phyloP scores from a whole-genome alignment of 2,113 vertebrate species.

The Oceanites oceanicus region DNA sequence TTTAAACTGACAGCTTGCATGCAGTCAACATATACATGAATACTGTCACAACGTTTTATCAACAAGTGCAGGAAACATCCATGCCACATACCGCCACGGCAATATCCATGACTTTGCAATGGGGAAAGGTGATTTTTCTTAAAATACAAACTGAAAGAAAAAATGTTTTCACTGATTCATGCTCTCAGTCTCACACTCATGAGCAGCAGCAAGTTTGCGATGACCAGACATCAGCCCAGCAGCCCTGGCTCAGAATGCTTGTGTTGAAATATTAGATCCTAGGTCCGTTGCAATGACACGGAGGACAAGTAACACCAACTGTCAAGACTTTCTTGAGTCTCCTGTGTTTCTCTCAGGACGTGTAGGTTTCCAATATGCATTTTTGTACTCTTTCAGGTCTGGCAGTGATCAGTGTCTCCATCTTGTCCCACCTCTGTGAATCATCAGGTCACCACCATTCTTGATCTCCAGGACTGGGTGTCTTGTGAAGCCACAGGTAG shows the following conservation, averaged over 20 bases:
- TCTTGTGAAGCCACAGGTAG: background rate
- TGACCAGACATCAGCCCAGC: background rate
- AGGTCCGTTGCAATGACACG: fast-evolving
- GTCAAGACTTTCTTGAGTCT: background rate
- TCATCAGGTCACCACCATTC: background rate
- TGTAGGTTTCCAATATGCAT: background rate
- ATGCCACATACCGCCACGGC: background rate
- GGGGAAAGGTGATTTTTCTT: background rate
- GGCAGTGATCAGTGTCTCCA: background rate
- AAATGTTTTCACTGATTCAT: background rate
- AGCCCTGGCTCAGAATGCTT: fast-evolving
- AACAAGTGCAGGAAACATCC: background rate
- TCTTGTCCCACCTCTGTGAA: background rate
- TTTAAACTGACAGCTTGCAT: background rate
- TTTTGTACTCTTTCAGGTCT: background rate
- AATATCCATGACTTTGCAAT: background rate
- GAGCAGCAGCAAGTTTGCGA: background rate
- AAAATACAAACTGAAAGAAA: background rate
- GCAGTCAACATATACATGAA: background rate
- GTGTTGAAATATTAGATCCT: background rate
- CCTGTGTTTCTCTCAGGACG: background rate
- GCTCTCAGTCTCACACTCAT: background rate
- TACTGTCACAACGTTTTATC: background rate
- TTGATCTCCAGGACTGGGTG: background rate
- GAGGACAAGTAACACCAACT: background rate